A percentile compares a stretch with the other conserved stretches of the same genome.
These are phyloP conservation scores for Lipotes vexillifer DNA, from an alignment of 2,113 vertebrate genomes.

Conservation along the genomic window DNA sequence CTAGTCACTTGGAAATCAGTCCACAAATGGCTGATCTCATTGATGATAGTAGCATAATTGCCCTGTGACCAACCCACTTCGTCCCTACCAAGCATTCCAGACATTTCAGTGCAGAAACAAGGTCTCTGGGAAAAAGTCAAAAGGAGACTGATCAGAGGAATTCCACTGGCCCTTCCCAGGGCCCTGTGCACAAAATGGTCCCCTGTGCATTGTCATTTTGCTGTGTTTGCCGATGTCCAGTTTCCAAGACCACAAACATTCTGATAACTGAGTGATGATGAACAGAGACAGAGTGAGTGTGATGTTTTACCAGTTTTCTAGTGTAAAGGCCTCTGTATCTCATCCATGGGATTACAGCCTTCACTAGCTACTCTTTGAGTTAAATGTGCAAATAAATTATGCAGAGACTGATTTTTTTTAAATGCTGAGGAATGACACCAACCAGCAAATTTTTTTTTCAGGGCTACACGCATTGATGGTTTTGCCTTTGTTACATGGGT, in stretches of 20 bases:
- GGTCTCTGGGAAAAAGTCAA: conserved; percentile 80
- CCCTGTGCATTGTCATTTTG: conserved; percentile 73
- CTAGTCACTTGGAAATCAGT: conserved; percentile 1
- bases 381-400: background rate
- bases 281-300: background rate
- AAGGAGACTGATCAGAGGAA: conserved; percentile 68
- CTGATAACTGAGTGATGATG: conserved; percentile 50
- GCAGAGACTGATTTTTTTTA: background rate
- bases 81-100: conserved; percentile 66
- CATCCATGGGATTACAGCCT: background rate
- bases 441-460: background rate
- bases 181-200: conserved; percentile 72
- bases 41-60: background rate
- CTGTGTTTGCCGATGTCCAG: conserved; percentile 53
- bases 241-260: conserved; percentile 56
- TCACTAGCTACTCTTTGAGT: background rate
- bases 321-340: background rate
- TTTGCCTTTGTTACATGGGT: background rate
- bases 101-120: conserved; percentile 34
- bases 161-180: conserved; percentile 74
- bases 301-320: background rate
- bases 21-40: background rate
- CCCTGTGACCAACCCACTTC: conserved; percentile 24
- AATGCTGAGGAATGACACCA: background rate
- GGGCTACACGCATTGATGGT: background rate